Percentiles rank a stretch among this genome's conserved stretches.
Evolutionary conservation across 2,113 vertebrate species (phyloP).

Genomic region (Pao palembangensis): DNA sequence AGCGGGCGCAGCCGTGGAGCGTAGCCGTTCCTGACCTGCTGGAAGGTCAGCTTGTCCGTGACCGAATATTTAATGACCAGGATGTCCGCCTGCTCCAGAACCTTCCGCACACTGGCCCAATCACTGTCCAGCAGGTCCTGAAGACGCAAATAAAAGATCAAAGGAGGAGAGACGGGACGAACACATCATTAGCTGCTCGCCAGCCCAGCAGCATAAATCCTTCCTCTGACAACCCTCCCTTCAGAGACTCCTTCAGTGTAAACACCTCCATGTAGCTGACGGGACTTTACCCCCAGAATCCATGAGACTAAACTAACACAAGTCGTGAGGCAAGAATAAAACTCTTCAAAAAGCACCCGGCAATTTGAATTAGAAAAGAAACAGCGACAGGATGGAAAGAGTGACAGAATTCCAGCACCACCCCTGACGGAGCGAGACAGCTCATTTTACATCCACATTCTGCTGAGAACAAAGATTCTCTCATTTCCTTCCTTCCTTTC

Average conservation of each 20-base stretch:
- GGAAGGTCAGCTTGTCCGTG: constrained; percentile 90
- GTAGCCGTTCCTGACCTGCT: constrained; percentile 88
- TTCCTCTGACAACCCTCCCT: neutral
- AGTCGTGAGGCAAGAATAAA: constrained; percentile 22
- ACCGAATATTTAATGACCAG: constrained; percentile 95
- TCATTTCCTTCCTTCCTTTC: constrained; percentile 22
- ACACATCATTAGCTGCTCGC: neutral
- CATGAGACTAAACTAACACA: constrained; percentile 29
- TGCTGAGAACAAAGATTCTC: constrained; percentile 50
- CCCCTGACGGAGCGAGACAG: constrained; percentile 38
- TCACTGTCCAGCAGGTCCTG: constrained; percentile 93
- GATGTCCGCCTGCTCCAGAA: constrained; percentile 89
- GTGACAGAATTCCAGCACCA: constrained; percentile 31
- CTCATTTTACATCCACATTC: constrained; percentile 28
- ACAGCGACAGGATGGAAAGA: constrained; percentile 20
- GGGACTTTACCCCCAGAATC: constrained; percentile 32
- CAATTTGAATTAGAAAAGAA: constrained; percentile 35
- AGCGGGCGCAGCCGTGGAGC: constrained; percentile 89
- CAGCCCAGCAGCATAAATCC: neutral
- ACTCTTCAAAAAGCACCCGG: constrained; percentile 22
- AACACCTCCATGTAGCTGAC: constrained; percentile 26
- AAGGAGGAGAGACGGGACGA: neutral
- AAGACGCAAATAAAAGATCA: constrained; percentile 27
- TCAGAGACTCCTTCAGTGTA: constrained; percentile 10
- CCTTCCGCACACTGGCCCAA: constrained; percentile 86